These are phyloP conservation scores for Vulpes vulpes DNA, from an alignment of 2,113 vertebrate species.

Conservation along the genomic window DNA sequence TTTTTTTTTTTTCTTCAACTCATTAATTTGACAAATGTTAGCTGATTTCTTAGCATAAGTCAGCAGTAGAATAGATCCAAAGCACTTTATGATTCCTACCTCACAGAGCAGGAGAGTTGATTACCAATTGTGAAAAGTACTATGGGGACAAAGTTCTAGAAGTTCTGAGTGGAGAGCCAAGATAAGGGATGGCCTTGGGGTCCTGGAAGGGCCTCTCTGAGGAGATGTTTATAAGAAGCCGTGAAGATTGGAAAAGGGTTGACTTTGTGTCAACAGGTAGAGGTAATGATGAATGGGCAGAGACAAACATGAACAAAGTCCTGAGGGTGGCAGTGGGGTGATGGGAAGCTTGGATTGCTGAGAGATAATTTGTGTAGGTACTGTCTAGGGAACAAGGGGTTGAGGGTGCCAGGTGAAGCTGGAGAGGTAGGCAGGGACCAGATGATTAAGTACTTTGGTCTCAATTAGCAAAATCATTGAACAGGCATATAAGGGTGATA, in stretches of 20 bases:
- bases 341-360: not conserved
- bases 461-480: not conserved
- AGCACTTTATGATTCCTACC: not conserved
- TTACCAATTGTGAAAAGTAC: not conserved
- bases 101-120: not conserved
- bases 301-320: not conserved
- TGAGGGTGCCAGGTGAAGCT: not conserved
- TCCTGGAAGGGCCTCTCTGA: not conserved
- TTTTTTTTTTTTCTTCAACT: not conserved
- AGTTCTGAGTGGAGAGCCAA: not conserved
- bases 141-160: not conserved
- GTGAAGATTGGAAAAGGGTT: not conserved
- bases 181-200: not conserved
- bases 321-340: accelerated
- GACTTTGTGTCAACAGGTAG: not conserved
- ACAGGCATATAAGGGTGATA: not conserved
- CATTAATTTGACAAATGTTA: not conserved
- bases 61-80: not conserved
- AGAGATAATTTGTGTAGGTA: not conserved
- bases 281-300: not conserved
- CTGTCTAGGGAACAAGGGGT: not conserved
- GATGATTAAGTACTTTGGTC: not conserved
- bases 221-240: not conserved
- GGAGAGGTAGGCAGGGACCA: not conserved
- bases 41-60: not conserved